Base-by-base conservation (phyloP, 2,113 vertebrate species). In the Nannospalax galili region DNA sequence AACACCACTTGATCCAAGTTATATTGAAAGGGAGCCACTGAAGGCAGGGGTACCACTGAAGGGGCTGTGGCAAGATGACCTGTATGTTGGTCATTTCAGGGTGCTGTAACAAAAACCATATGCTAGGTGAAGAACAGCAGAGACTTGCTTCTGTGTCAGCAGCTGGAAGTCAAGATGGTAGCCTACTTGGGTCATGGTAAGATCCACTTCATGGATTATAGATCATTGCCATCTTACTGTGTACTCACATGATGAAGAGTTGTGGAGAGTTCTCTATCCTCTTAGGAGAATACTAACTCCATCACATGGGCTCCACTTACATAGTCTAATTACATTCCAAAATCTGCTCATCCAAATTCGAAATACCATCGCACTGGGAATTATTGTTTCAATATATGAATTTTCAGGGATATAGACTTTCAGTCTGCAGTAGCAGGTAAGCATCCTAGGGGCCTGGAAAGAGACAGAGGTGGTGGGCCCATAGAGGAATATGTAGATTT, bases 231-330 rank as follows among this genome's bases (percentile, higher is more conserved):
- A 45, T 32, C 7, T 67, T 35, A 19, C 28, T 6, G 0, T 77
- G 22, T 9, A 2, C 11, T 52, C 45, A 37, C 8, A 11, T 0
- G 11, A 8, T 1, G 0, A n/a, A 37, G 16, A 32, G 17, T 10
- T 32, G 32, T 9, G 26, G 22, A 48, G 16, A 78, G 7, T n/a
- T 56, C 24, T 56, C 4, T 52, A 0, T 78, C 20, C 72, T 58
- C 40, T 70, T n/a, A n/a, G 30, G 37, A 77, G 10, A 40, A 24
- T 7, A 37, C 2, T 26, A n/a, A 70, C 19, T 14, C 48, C 37
- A 4, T 48, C 52, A 64, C 1, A 17, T 48, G 10, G 26, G 20
- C 20, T 70, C 16, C 7, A 28, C 2, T 17, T 17, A 70, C 16
- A 48, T 24, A 80, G 16, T 56, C 20, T 84, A 22, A 30, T 30